Evolutionary conservation across 2,797 vertebrate genomes (phyloP).

Genomic region (Acanthurus lineatus): DNA sequence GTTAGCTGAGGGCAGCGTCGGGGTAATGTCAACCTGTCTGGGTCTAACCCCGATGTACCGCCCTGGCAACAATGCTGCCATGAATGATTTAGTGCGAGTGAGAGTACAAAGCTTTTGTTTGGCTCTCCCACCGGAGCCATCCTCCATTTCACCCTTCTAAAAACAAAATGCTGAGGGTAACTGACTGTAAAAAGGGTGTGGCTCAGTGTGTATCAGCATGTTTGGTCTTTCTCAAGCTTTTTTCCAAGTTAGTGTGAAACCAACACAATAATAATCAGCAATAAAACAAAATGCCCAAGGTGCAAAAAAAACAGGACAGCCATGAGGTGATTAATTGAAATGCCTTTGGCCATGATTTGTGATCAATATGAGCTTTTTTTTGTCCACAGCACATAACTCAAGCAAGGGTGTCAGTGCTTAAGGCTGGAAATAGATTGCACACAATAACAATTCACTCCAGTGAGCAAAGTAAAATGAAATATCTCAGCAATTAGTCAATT

Average conservation of each 20-base stretch:
- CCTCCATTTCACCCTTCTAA: constrained; percentile 58
- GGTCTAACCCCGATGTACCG: constrained; percentile 37
- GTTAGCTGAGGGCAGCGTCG: constrained; percentile 51
- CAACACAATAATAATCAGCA: constrained; percentile 20
- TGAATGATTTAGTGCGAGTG: constrained; percentile 74
- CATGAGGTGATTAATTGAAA: constrained; percentile 68
- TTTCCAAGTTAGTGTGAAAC: constrained; percentile 1
- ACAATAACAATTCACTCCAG: constrained; percentile 60
- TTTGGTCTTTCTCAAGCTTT: constrained; percentile 3
- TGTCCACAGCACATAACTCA: constrained; percentile 31
- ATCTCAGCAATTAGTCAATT: constrained; percentile 74
- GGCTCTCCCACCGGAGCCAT: constrained; percentile 59
- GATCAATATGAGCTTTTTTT: constrained; percentile 68
- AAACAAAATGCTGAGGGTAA: constrained; percentile 61
- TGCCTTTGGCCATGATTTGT: constrained; percentile 58
- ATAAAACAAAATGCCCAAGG: constrained; percentile 34
- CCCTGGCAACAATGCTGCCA: constrained; percentile 56
- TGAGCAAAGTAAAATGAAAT: constrained; percentile 57
- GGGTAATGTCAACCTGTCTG: constrained; percentile 48
- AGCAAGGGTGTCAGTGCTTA: constrained; percentile 45
- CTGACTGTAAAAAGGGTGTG: constrained; percentile 62
- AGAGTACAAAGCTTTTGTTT: constrained; percentile 70
- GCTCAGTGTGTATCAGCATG: constrained; percentile 12
- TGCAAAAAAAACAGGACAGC: constrained; percentile 25
- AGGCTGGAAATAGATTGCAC: constrained; percentile 57